A percentile compares a stretch with the other conserved stretches of the same genome.
Evolutionary conservation across 2,888 invertebrate genomes (phyloP).

Genomic region (Dryobota labecula): DNA sequence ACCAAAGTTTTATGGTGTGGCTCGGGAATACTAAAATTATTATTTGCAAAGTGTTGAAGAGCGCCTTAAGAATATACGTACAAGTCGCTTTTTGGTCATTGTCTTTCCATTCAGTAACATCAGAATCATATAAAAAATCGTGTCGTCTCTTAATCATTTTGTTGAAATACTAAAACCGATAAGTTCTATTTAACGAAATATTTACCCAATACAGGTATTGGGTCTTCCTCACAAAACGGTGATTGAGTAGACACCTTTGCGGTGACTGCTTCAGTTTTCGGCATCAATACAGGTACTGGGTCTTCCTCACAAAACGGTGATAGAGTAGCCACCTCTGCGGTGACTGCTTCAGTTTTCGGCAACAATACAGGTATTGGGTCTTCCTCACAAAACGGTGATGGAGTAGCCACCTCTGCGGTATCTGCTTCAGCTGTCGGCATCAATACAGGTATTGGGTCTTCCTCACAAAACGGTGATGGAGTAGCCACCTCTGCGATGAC

Average conservation of each 20-base stretch:
- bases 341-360: neutral
- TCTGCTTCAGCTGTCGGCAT: no score
- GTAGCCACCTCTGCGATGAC: neutral
- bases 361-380: conserved; percentile 3
- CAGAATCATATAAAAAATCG: neutral
- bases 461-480: neutral
- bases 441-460: conserved; percentile 7
- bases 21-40: neutral
- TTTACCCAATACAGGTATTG: neutral
- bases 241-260: neutral
- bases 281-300: neutral
- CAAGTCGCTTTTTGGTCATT: neutral
- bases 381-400: neutral
- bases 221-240: neutral
- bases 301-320: conserved; percentile 1
- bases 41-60: neutral
- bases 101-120: neutral
- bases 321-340: neutral
- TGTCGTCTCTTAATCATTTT: neutral
- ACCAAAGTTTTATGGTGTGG: neutral
- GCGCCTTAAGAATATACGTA: no score
- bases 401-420: neutral
- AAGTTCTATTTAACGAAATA: neutral
- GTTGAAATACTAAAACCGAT: neutral
- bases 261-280: neutral